phyloP scores from a whole-genome alignment of 2,797 vertebrate species.

The Diglossa cyanea region DNA sequence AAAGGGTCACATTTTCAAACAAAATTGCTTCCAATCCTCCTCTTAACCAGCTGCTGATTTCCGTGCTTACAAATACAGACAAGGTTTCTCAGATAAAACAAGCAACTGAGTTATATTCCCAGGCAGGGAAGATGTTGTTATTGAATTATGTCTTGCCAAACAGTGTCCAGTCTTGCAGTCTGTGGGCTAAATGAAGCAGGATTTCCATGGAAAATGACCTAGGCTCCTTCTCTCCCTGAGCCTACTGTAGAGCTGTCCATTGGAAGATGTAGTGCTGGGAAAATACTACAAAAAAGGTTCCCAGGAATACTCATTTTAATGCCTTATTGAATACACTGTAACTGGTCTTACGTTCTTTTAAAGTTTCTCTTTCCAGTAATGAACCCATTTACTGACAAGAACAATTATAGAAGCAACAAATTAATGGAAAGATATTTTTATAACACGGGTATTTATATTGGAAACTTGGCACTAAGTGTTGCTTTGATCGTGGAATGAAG shows the following conservation, averaged over 20 bases:
- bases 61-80: not conserved
- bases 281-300: conserved; percentile 31
- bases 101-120: not conserved
- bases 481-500: not conserved
- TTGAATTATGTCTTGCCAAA: conserved; percentile 34
- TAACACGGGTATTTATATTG: not conserved
- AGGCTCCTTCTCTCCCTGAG: not conserved
- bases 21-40: not conserved
- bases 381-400: conserved; percentile 35
- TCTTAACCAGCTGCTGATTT: not conserved
- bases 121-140: conserved; percentile 20
- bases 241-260: not conserved
- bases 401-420: conserved; percentile 23
- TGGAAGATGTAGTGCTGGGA: conserved; percentile 41
- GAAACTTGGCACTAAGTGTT: conserved; percentile 31
- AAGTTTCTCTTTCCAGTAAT: conserved; percentile 31
- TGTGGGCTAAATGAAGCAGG: not conserved
- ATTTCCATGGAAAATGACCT: conserved; percentile 46
- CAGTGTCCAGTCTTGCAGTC: not conserved
- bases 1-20: not conserved
- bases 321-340: not conserved
- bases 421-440: conserved; percentile 16
- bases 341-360: not conserved
- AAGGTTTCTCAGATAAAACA: conserved; percentile 27
- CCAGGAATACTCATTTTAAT: conserved; percentile 51